A percentile compares a stretch with the other conserved stretches of the same genome.
Conservation (phyloP, 2,888 invertebrate genomes). For the Diogma glabrata region DNA sequence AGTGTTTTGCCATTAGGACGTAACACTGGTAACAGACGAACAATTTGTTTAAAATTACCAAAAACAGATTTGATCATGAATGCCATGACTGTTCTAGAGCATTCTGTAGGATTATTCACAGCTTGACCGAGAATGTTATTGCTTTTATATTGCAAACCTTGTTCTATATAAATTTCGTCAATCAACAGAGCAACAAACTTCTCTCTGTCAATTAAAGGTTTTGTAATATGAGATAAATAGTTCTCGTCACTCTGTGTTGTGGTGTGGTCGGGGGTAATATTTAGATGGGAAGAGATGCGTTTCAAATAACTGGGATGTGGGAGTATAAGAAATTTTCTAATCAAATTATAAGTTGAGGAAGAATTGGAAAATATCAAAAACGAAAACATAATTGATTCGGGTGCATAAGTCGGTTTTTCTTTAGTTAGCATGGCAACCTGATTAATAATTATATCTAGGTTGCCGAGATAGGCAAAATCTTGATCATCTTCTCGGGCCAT, state of each 20-base stretch:
- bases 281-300: neutral
- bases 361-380: neutral
- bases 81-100: neutral
- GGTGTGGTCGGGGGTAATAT: neutral
- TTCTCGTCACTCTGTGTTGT: neutral
- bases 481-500: neutral
- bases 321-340: neutral
- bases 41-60: conserved; percentile 1
- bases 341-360: neutral
- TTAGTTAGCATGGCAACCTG: neutral
- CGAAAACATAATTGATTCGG: neutral
- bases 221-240: neutral
- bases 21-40: neutral
- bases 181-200: neutral
- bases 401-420: neutral
- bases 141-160: neutral
- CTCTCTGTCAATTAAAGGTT: neutral
- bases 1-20: neutral
- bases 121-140: no score
- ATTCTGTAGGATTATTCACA: no score
- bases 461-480: neutral
- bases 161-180: neutral
- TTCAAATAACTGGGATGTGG: neutral
- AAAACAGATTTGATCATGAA: neutral
- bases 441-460: neutral